phyloP scores from a whole-genome alignment of 2,113 vertebrate genomes.

The Serinus canaria region DNA sequence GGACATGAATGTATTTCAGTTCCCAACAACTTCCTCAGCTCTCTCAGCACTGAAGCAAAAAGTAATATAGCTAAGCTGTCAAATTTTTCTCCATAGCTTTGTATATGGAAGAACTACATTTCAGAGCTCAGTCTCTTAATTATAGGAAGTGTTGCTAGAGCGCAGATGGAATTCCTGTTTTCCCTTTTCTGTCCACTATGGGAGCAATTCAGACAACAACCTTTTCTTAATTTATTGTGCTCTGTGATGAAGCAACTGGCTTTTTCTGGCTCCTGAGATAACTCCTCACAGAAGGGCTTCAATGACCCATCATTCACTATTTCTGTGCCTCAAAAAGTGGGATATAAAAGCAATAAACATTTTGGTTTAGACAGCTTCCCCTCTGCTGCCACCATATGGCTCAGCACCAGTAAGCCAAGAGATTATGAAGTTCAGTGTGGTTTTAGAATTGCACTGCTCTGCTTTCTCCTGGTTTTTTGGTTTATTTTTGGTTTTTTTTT shows the following conservation, averaged over 20 bases:
- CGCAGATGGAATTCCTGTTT: background rate
- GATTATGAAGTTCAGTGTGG: fast-evolving
- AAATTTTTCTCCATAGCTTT: background rate
- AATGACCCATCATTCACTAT: fast-evolving
- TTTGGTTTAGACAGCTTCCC: background rate
- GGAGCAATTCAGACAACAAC: background rate
- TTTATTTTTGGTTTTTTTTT: no score
- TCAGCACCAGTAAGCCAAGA: background rate
- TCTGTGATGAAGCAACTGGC: background rate
- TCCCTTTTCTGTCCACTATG: background rate
- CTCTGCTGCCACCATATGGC: slow-evolving; percentile 10
- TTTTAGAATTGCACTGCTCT: background rate
- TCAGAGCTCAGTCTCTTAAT: background rate
- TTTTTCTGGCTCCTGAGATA: background rate
- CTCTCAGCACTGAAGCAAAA: background rate
- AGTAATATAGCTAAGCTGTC: background rate
- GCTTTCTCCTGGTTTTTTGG: fast-evolving
- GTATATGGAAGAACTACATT: background rate
- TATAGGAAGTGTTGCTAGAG: background rate
- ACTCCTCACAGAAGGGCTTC: background rate
- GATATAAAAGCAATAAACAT: background rate
- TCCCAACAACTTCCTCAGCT: background rate
- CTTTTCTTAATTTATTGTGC: background rate
- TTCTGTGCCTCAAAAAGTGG: background rate
- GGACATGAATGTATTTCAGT: background rate